Conservation (phyloP, 2,113 vertebrate genomes). For the Rhineura floridana region DNA sequence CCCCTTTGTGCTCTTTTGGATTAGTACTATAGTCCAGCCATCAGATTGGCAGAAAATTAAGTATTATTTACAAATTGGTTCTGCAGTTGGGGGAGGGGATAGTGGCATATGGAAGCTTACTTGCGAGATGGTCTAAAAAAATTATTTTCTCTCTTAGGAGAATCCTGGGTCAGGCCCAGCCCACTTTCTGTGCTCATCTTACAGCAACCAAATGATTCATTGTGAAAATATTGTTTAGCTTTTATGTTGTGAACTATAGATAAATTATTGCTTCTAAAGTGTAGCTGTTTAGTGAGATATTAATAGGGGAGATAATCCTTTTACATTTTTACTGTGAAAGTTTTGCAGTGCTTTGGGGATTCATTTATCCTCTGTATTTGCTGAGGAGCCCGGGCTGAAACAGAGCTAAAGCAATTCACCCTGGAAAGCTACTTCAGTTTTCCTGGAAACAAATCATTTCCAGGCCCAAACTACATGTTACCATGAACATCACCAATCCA, state of each 20-base stretch:
- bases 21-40: constrained; percentile 19
- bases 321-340: constrained; percentile 60
- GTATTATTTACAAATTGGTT: constrained; percentile 14
- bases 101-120: constrained; percentile 40
- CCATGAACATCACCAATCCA: neutral
- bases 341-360: constrained; percentile 66
- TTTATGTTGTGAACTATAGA: constrained; percentile 52
- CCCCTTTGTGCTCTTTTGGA: constrained; percentile 27
- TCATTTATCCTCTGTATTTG: constrained; percentile 65
- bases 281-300: constrained; percentile 65
- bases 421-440: constrained; percentile 40
- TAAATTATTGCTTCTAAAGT: constrained; percentile 61
- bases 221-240: constrained; percentile 50
- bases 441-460: constrained; percentile 17
- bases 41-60: constrained; percentile 16
- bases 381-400: constrained; percentile 52
- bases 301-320: constrained; percentile 69
- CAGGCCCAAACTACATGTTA: neutral
- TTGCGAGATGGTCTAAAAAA: constrained; percentile 55
- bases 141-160: constrained; percentile 51
- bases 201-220: constrained; percentile 54
- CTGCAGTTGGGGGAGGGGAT: neutral
- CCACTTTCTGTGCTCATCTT: constrained; percentile 47
- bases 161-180: constrained; percentile 28
- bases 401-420: constrained; percentile 55